phyloP scores from a whole-genome alignment of 2,888 invertebrate species.

The Pammene fasciana region DNA sequence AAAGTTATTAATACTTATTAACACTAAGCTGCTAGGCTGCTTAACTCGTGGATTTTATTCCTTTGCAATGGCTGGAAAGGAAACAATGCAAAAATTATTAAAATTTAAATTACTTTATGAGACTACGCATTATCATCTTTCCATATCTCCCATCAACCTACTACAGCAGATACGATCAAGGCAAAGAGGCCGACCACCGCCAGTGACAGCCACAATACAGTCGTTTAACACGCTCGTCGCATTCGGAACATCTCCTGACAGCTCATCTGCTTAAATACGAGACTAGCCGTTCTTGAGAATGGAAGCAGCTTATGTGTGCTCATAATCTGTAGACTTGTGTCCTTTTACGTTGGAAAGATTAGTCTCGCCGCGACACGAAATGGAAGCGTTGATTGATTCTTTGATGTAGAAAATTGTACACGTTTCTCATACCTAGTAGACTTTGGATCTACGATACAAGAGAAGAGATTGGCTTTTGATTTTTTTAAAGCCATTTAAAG shows the following conservation, averaged over 20 bases:
- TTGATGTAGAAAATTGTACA: conserved; percentile 34
- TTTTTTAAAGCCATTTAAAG: neutral
- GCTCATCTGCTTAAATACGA: conserved; percentile 62
- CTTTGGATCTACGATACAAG: neutral
- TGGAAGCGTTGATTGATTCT: conserved; percentile 38
- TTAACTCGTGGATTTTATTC: too few relatives aligned
- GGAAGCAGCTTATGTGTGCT: conserved; percentile 2
- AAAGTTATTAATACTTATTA: too few relatives aligned
- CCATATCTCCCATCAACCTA: conserved; percentile 49
- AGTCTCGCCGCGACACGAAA: conserved; percentile 3
- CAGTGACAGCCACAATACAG: conserved; percentile 78
- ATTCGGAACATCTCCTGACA: conserved; percentile 74
- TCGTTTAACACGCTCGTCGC: conserved; percentile 81
- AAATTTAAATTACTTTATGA: too few relatives aligned
- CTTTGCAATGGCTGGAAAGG: too few relatives aligned
- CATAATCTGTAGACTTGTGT: neutral
- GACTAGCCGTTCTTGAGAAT: conserved; percentile 36
- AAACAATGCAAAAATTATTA: too few relatives aligned
- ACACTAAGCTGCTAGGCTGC: too few relatives aligned
- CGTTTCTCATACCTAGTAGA: conserved; percentile 17
- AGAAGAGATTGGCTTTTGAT: neutral
- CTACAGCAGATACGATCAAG: conserved; percentile 58
- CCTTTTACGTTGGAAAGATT: neutral
- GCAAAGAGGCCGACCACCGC: conserved; percentile 70
- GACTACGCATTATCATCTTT: neutral